Evolutionary conservation across 1,140 invertebrate species (phyloP).

Genomic region (Trichonephila clavipes): DNA sequence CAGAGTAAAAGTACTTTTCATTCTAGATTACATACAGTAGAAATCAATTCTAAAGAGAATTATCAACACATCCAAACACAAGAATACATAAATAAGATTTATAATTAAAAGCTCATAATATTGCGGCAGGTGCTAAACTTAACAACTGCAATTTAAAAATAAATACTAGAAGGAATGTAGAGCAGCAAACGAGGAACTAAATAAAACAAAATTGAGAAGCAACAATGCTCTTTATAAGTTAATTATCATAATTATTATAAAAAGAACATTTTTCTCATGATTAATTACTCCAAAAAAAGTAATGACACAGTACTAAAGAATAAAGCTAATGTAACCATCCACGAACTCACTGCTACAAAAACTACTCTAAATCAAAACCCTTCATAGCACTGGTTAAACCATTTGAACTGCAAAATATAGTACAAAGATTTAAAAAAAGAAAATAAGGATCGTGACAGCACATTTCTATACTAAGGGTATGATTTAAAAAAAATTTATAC

Average conservation of each 20-base stretch:
- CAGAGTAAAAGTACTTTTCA: not conserved
- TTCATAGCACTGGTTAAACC: too few species aligned
- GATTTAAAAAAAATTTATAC: too few species aligned
- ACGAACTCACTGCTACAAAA: too few species aligned
- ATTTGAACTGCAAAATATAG: too few species aligned
- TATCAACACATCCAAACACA: not conserved
- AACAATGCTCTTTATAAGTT: not conserved
- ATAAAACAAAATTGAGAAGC: not conserved
- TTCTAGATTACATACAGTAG: not conserved
- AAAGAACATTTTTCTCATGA: not conserved
- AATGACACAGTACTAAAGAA: too few species aligned
- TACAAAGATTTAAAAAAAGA: too few species aligned
- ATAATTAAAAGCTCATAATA: not conserved
- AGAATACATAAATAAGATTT: not conserved
- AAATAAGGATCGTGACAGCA: too few species aligned
- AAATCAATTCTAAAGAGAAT: not conserved
- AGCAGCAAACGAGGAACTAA: not conserved
- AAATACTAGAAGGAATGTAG: conserved; percentile 2
- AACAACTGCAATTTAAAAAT: conserved; percentile 22
- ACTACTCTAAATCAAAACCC: too few species aligned
- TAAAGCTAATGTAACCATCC: too few species aligned
- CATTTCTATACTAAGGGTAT: too few species aligned
- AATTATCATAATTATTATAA: not conserved
- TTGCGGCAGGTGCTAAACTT: not conserved
- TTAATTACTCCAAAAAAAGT: too few species aligned